Percentiles rank a stretch among this genome's conserved stretches.
phyloP scores from a whole-genome alignment of 2,888 invertebrate genomes.

The Furcula furcula region DNA sequence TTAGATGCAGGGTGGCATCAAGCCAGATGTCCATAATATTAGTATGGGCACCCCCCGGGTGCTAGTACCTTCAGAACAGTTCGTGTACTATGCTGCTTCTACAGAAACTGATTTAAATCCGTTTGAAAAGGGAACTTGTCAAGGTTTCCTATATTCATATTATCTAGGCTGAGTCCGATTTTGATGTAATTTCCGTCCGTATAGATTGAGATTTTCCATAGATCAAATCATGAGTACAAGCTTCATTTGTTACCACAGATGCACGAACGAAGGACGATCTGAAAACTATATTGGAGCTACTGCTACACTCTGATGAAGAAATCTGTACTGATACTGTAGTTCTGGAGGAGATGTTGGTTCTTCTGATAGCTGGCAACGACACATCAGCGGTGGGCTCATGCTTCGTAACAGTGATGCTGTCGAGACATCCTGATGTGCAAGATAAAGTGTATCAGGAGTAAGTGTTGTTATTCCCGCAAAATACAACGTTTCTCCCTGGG shows the following conservation, averaged over 20 bases:
- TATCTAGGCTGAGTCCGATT: too few relatives aligned
- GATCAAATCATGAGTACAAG: too few relatives aligned
- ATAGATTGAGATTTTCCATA: too few relatives aligned
- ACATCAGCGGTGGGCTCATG: constrained; percentile 34
- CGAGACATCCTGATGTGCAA: constrained; percentile 38
- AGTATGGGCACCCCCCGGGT: too few relatives aligned
- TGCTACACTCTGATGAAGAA: constrained; percentile 14
- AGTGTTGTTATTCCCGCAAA: constrained; percentile 8
- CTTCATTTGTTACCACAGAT: too few relatives aligned
- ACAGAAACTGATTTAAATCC: too few relatives aligned
- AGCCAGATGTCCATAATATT: too few relatives aligned
- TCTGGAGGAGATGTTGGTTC: constrained; percentile 31
- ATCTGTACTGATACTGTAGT: constrained; percentile 30
- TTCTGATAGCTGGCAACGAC: constrained; percentile 36
- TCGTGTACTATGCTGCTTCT: too few relatives aligned
- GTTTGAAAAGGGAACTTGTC: background rate
- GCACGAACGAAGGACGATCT: constrained; percentile 1
- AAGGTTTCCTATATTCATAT: too few relatives aligned
- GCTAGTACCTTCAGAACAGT: too few relatives aligned
- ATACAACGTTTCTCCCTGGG: background rate
- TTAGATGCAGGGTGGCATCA: too few relatives aligned
- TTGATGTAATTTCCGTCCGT: too few relatives aligned
- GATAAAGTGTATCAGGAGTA: constrained; percentile 44
- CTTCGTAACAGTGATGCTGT: constrained; percentile 33
- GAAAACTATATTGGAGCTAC: constrained; percentile 13